Evolutionary conservation across 1,140 invertebrate genomes (phyloP).

Genomic region (Adelges cooleyi): DNA sequence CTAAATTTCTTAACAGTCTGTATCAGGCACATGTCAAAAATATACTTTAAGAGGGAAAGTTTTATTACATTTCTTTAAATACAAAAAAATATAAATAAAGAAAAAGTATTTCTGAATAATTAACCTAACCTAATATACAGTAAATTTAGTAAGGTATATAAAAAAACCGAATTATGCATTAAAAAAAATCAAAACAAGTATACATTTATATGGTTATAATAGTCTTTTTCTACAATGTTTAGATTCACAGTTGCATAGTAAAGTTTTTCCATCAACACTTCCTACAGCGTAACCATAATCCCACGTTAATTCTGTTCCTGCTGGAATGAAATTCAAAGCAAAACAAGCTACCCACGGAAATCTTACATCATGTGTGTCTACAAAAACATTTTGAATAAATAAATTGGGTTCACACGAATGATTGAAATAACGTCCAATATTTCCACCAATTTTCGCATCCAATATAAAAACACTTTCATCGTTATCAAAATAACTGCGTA

Average conservation of each 20-base stretch:
- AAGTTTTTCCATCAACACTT: slow-evolving; percentile 77
- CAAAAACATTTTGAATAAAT: slow-evolving; percentile 96
- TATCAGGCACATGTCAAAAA: no score
- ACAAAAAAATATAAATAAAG: no score
- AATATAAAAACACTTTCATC: slow-evolving; percentile 51
- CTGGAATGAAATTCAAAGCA: slow-evolving; percentile 68
- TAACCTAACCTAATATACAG: no score
- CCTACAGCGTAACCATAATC: slow-evolving; percentile 95
- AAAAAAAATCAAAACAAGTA: no score
- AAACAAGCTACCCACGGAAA: slow-evolving; percentile 98
- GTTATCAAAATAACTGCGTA: neutral
- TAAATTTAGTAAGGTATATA: no score
- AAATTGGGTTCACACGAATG: slow-evolving; percentile 91
- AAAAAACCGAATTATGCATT: no score
- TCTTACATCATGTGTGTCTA: slow-evolving; percentile 90
- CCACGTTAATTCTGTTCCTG: slow-evolving; percentile 92
- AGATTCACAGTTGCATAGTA: slow-evolving; percentile 74
- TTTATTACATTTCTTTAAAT: no score
- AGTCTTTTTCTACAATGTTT: slow-evolving; percentile 8
- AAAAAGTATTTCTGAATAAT: no score
- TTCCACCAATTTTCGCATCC: slow-evolving; percentile 91
- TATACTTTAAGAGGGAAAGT: no score
- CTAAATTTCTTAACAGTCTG: no score
- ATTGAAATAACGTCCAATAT: slow-evolving; percentile 90
- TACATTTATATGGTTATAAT: neutral